phyloP scores from a whole-genome alignment of 2,113 vertebrate species.

The Calypte anna region DNA sequence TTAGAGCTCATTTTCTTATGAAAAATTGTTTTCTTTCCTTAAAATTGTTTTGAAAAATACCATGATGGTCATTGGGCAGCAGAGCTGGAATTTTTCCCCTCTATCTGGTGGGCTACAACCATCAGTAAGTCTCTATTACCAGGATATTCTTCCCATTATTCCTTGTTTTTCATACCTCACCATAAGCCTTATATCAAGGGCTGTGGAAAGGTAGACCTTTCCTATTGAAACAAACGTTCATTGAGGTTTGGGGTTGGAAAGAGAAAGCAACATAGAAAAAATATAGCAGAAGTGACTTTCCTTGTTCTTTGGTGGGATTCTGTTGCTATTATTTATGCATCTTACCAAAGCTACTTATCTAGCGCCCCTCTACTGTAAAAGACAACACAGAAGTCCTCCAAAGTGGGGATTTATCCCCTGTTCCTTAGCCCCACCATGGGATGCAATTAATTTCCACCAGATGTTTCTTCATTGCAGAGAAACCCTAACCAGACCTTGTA shows the following conservation, averaged over 20 bases:
- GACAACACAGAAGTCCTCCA: background rate
- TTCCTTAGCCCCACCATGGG: background rate
- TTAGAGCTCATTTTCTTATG: background rate
- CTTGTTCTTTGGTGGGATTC: background rate
- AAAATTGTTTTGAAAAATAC: background rate
- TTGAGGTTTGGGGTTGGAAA: background rate
- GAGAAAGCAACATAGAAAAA: background rate
- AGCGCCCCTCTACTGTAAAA: background rate
- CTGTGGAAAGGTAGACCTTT: background rate
- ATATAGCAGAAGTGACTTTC: background rate
- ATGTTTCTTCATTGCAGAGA: background rate
- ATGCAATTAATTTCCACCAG: background rate
- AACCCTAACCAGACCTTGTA: background rate
- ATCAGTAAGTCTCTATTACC: background rate
- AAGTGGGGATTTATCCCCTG: background rate
- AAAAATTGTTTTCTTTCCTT: background rate
- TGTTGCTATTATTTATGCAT: background rate
- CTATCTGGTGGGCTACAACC: background rate
- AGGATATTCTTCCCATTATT: background rate
- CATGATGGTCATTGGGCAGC: background rate
- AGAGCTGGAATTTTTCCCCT: background rate
- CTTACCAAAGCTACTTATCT: background rate
- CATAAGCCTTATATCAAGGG: background rate
- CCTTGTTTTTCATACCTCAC: background rate
- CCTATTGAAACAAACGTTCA: background rate